Evolutionary conservation across 2,888 invertebrate genomes (phyloP), one percentile per base, ranked within the genome.

Genomic region (Idaea biselata): DNA sequence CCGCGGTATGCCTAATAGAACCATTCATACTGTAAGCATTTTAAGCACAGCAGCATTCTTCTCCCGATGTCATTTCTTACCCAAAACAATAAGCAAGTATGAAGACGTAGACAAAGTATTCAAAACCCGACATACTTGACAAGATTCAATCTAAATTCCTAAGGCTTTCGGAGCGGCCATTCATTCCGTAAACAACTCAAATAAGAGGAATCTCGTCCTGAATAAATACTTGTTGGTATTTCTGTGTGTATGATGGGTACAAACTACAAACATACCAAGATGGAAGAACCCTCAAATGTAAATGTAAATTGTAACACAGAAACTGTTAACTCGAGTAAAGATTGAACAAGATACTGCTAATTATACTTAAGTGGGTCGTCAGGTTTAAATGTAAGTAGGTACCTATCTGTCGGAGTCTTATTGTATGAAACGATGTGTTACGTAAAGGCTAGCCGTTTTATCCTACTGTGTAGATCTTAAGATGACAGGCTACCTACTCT

Each of bases 121-220:
- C 63, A 64, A 66, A 64, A 44, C 54, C 54, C 59, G 18, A 44
- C 63, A 64, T 62, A 64, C 53, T 63, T 53, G 16, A 61, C 54
- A 59, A 55, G 55, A 25, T 64, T 64, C 62, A 64, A 64, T 67
- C 61, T 33, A 58, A 62, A 67, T 67, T 64, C 66, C 18, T 33
- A 62, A 67, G 64, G 62, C 62, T 67, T 60, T 60, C 55, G 55
- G 60, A 66, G 64, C 64, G 62, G 55, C 58, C 63, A 62, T 61
- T 64, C 66, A 63, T 58, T 64, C 55, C 4, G 56, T 18, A 58
- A 53, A 55, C 60, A 67, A 64, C 64, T 64, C 64, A 64, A 67
- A 67, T 64, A 67, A 57, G 57, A 44, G 62, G 63, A 61, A 62
- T 63, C 58, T 56, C 63, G 63, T 64, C 66, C 66, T 62, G 64